These are phyloP conservation scores for Lutraria rhynchaena DNA, from an alignment of 1,140 invertebrate genomes.

Conservation along the genomic window DNA sequence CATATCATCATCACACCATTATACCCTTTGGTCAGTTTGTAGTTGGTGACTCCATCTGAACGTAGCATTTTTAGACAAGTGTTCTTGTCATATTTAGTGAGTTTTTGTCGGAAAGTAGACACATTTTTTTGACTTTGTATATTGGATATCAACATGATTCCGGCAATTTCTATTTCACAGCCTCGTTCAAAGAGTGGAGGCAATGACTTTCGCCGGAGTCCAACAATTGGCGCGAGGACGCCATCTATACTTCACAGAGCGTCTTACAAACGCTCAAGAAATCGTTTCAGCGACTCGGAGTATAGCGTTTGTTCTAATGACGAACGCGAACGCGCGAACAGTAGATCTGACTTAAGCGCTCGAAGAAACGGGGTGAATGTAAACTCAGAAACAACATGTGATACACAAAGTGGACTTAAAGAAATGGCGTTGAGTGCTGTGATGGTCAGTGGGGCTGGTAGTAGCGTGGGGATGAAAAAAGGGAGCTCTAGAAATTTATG, in stretches of 20 bases:
- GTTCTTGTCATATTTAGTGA: too few species aligned
- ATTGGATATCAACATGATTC: conserved; percentile 54
- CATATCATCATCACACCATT: too few species aligned
- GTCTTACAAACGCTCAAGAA: conserved; percentile 5
- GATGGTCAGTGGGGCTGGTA: conserved; percentile 52
- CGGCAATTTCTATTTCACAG: conserved; percentile 56
- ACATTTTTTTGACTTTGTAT: too few species aligned
- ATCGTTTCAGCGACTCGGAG: conserved; percentile 31
- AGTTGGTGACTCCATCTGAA: too few species aligned
- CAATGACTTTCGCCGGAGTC: conserved; percentile 19
- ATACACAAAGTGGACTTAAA: background rate
- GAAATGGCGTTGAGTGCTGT: conserved; percentile 65
- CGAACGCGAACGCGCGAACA: background rate
- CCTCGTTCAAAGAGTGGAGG: conserved; percentile 19
- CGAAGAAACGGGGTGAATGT: background rate
- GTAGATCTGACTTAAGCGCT: background rate
- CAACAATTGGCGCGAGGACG: conserved; percentile 23
- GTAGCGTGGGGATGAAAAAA: conserved; percentile 1
- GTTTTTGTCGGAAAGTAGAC: too few species aligned
- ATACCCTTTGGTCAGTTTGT: too few species aligned
- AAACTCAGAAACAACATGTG: conserved; percentile 22
- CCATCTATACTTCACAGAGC: conserved; percentile 2
- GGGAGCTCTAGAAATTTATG: background rate
- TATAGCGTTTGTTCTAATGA: background rate
- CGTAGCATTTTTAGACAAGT: too few species aligned